A percentile compares a stretch with the other conserved stretches of the same genome.
Evolutionary conservation across 30 jellyfish, hydroid and myxozoan species (phyloP).

Genomic region (Aurelia aurita): DNA sequence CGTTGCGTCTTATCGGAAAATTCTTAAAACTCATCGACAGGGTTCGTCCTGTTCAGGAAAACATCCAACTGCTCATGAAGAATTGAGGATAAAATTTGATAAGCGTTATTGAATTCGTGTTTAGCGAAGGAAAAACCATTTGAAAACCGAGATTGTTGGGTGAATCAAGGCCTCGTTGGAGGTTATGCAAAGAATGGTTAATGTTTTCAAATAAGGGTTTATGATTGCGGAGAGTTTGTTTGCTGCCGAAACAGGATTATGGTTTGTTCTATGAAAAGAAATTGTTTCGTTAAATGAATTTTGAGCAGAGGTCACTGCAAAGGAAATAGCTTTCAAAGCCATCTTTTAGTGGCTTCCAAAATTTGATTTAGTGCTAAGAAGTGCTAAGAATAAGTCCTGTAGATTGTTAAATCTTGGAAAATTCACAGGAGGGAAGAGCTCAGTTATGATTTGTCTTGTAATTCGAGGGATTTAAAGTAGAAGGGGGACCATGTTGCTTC

Average conservation of each 20-base stretch:
- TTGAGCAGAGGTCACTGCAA: slow-evolving; percentile 15
- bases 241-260: slow-evolving; percentile 28
- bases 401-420: too few relatives aligned
- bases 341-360: not conserved
- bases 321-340: slow-evolving; percentile 6
- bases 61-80: not conserved
- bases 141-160: not conserved
- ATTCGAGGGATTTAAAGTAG: too few relatives aligned
- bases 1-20: not conserved
- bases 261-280: slow-evolving; percentile 5
- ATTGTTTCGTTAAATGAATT: slow-evolving; percentile 23
- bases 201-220: slow-evolving; percentile 22
- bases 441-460: too few relatives aligned
- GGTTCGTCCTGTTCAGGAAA: slow-evolving; percentile 11
- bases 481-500: too few relatives aligned
- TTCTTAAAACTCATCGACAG: not conserved
- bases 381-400: not conserved
- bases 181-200: slow-evolving; percentile 4
- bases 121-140: not conserved
- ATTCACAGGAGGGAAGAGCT: too few relatives aligned
- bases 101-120: not conserved
- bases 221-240: slow-evolving; percentile 17
- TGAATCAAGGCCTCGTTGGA: slow-evolving; percentile 23
- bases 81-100: slow-evolving; percentile 22
- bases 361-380: not conserved